A percentile compares a stretch with the other conserved stretches of the same genome.
Conservation (phyloP, 1,140 invertebrate genomes). For the Drosophila ambigua region DNA sequence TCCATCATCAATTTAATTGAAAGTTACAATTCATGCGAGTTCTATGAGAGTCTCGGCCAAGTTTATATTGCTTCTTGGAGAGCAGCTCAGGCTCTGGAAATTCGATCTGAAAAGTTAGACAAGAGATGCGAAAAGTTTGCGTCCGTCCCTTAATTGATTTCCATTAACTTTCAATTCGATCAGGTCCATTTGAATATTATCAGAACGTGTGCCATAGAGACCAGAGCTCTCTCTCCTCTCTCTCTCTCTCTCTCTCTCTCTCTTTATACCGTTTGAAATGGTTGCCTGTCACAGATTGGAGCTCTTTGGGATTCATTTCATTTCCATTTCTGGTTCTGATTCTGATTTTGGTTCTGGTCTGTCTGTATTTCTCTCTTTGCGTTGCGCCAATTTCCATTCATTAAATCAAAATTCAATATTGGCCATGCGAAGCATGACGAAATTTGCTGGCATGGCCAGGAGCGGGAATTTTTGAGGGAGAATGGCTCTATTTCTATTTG, state of each 20-base stretch:
- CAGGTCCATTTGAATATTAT: slow-evolving; percentile 54
- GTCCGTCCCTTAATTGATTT: slow-evolving; percentile 46
- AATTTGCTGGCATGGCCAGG: slow-evolving; percentile 31
- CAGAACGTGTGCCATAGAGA: slow-evolving; percentile 15
- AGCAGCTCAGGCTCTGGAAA: no score
- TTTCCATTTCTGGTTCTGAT: slow-evolving; percentile 19
- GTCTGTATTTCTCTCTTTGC: slow-evolving; percentile 25
- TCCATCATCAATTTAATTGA: slow-evolving; percentile 71
- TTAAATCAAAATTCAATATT: slow-evolving; percentile 82
- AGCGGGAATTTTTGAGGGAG: slow-evolving; percentile 2
- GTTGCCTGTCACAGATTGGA: slow-evolving; percentile 18
- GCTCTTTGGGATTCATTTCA: slow-evolving; percentile 51
- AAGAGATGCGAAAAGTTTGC: slow-evolving; percentile 26
- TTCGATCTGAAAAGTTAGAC: slow-evolving; percentile 7
- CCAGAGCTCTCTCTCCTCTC: slow-evolving; percentile 5
- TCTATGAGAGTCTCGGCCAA: slow-evolving; percentile 6
- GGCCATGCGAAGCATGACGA: slow-evolving; percentile 67
- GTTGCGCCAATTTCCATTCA: slow-evolving; percentile 75
- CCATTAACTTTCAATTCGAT: slow-evolving; percentile 52
- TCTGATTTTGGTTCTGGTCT: no score
- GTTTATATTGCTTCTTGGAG: slow-evolving; percentile 16
- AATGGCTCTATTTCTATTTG: slow-evolving; percentile 74
- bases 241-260: slow-evolving; percentile 13
- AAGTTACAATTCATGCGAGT: slow-evolving; percentile 76
- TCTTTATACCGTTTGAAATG: slow-evolving; percentile 19